Base-by-base conservation (phyloP, 1,140 invertebrate genomes). In the Plodia interpunctella region DNA sequence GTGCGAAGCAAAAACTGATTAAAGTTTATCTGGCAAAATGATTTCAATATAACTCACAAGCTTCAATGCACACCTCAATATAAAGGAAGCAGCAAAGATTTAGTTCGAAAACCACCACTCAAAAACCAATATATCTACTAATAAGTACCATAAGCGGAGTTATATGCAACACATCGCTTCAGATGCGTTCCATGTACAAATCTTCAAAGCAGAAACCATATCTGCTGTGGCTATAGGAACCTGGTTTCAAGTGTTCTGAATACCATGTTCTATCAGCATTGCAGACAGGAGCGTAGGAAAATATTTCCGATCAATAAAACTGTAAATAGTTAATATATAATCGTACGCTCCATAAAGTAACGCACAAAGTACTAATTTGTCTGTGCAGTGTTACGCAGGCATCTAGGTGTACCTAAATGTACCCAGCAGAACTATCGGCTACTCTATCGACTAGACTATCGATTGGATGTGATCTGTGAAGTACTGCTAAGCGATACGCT, bases 61-160 rank as follows among this genome's bases (percentile, higher is more conserved):
- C 82, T 71, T 72, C 63, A 66, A 67, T 76, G 73, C 70, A 65
- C 64, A 76, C 64, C 70, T 72, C 59, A 68, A 74, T 73, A 69
- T 70, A 79, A 70, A 80, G 68, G 60, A 88, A 86, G 81, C 77
- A 74, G 76, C 72, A 78, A 59, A 80, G 68, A 81, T 87, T 80
- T 78, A 80, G 78, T 79, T 81, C 59, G 59, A 79, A 79, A 76
- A 79, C 73, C 78, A 86, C 66, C 78, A 87, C 80, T 83, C 77
- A 78, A 77, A 83, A 77, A 76, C 69, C 75, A 78, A 74, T 74
- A 76, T 80, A 88, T 78, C 80, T 87, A 88, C 83, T 78, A 74
- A 62, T n/a, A n/a, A 67, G 83, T 74, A 77, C 70, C 76, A 75
- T 77, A 87, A 88, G 83, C 85, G 76, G 79, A 76, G 78, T 86